Percentiles rank a stretch among this genome's conserved stretches.
phyloP scores from a whole-genome alignment of 2,888 invertebrate species.

The Orthosia cruda region DNA sequence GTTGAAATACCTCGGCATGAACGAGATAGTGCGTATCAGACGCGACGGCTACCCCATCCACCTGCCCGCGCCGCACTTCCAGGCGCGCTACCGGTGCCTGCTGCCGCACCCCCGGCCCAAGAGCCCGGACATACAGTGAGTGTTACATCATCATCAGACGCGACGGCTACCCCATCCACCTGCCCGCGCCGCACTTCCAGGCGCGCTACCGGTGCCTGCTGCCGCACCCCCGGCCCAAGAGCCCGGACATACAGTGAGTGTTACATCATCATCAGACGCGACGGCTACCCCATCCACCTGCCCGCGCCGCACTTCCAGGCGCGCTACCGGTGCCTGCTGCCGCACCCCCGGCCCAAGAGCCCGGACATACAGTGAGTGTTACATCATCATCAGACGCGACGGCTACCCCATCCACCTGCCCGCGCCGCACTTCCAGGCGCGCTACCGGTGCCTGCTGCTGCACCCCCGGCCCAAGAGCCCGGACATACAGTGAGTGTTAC shows the following conservation, averaged over 20 bases:
- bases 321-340: slow-evolving; percentile 95
- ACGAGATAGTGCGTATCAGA: slow-evolving; percentile 97
- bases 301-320: slow-evolving; percentile 94
- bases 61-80: slow-evolving; percentile 95
- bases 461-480: slow-evolving; percentile 83
- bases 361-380: slow-evolving; percentile 84
- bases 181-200: slow-evolving; percentile 95
- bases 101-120: slow-evolving; percentile 88
- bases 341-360: slow-evolving; percentile 83
- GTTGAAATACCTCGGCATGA: slow-evolving; percentile 97
- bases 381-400: slow-evolving; percentile 95
- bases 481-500: slow-evolving; percentile 80
- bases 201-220: slow-evolving; percentile 95
- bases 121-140: slow-evolving; percentile 84
- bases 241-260: slow-evolving; percentile 84
- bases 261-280: slow-evolving; percentile 94
- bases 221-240: slow-evolving; percentile 85
- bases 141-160: slow-evolving; percentile 93
- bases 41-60: slow-evolving; percentile 98
- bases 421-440: slow-evolving; percentile 94
- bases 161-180: slow-evolving; percentile 97
- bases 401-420: slow-evolving; percentile 97
- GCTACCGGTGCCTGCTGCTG: slow-evolving; percentile 95
- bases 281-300: slow-evolving; percentile 97
- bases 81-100: slow-evolving; percentile 95